These are phyloP conservation scores for Grammatotria lemairii DNA, from an alignment of 2,113 vertebrate species.

Conservation along the genomic window DNA sequence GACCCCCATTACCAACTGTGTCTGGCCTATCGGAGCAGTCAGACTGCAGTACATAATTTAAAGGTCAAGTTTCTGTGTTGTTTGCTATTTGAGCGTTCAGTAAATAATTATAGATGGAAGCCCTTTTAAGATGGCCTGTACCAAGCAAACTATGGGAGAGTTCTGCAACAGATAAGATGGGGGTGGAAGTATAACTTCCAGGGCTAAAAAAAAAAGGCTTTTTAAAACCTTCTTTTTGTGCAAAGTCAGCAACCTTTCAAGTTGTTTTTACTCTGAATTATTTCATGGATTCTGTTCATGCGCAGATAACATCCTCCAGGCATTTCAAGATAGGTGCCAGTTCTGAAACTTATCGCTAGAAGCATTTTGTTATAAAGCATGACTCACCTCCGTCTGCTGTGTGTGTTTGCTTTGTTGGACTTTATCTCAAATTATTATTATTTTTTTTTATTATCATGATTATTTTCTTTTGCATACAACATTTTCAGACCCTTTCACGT, in stretches of 20 bases:
- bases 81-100: background rate
- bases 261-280: background rate
- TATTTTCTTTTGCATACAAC: background rate
- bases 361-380: background rate
- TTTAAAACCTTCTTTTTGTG: background rate
- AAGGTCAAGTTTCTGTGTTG: background rate
- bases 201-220: background rate
- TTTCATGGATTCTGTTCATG: background rate
- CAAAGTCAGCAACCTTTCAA: background rate
- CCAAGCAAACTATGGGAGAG: background rate
- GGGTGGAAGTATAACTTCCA: background rate
- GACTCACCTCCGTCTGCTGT: background rate
- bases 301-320: background rate
- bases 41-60: background rate
- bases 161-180: background rate
- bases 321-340: background rate
- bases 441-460: background rate
- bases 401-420: background rate
- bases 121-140: background rate
- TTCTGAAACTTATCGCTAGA: background rate
- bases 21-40: background rate
- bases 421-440: background rate
- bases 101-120: background rate
- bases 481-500: rapidly evolving
- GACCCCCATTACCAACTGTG: background rate